Conservation (phyloP, 2,797 vertebrate species). For the Staurois parvus region DNA sequence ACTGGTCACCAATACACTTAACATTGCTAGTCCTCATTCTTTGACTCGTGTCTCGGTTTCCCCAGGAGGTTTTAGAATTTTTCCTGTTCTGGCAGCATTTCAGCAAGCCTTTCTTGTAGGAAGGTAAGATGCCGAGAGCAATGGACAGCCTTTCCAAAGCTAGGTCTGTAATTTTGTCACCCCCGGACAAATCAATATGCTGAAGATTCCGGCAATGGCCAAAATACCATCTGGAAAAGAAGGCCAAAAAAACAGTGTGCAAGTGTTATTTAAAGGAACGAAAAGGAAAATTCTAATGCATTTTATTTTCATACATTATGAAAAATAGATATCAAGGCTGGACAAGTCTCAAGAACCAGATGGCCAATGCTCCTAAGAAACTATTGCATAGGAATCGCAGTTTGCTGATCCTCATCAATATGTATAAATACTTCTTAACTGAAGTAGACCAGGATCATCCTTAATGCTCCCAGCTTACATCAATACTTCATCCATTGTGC, state of each 20-base stretch:
- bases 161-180: conserved; percentile 91
- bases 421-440: too few relatives aligned
- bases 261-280: not conserved
- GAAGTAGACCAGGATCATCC: too few relatives aligned
- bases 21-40: conserved; percentile 73
- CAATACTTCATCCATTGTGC: too few relatives aligned
- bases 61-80: conserved; percentile 71
- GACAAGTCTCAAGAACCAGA: too few relatives aligned
- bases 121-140: conserved; percentile 83
- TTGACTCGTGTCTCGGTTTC: conserved; percentile 61
- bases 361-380: too few relatives aligned
- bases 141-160: conserved; percentile 87
- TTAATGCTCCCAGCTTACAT: too few relatives aligned
- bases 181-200: conserved; percentile 94
- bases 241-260: not conserved
- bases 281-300: not conserved
- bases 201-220: conserved; percentile 85
- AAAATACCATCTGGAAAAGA: conserved; percentile 85
- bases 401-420: too few relatives aligned
- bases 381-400: too few relatives aligned
- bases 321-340: too few relatives aligned
- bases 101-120: conserved; percentile 70
- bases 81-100: conserved; percentile 75
- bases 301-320: not conserved
- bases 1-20: conserved; percentile 67